Base-by-base conservation (phyloP, 2,888 invertebrate genomes). In the Mythimna vitellina region DNA sequence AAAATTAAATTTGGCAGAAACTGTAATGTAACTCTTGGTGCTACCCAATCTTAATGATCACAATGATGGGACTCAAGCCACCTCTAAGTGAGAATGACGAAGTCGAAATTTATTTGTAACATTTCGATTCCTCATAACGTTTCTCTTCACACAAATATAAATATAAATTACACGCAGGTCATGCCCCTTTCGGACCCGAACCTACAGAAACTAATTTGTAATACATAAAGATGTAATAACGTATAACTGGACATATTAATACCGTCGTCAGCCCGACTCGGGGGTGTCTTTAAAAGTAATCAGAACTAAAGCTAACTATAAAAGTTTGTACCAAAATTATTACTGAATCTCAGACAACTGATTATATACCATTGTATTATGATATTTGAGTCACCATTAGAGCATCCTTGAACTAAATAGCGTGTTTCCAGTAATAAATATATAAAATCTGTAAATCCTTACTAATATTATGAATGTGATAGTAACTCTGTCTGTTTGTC, bases 151-250 rank as follows among this genome's bases (percentile, higher is more conserved):
- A 17, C 20, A 72, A 20, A 17, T 17, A 56, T 22, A 68, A 20
- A 17, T 17, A 56, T 17, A 68, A 20, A 60, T 60, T 10, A 70
- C 32, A 78, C 51, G 17, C 25, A 60, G 22, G 46, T 17, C 12
- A 69, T 56, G 61, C 70, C 66, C 81, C 42, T 65, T 56, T 74
- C 46, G 57, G 56, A 72, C 57, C 65, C 65, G 25, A 70, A 42
- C 62, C 25, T 32, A 63, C 35, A 22, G 25, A 80, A 75, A 81
- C 67, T 71, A 65, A 79, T 81, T 70, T 82, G 60, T 61, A 25
- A 65, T 65, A 70, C 38, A 72, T 35, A 6, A 57, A 64, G 20
- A 56, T 57, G 29, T 64, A 69, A 64, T 69, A 69, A 57, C 32
- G 46, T 56, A 17, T 17, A 46, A n/a, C 32, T 14, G 29, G 57